Conservation (phyloP, 2,797 vertebrate species). For the Microhierax caerulescens region DNA sequence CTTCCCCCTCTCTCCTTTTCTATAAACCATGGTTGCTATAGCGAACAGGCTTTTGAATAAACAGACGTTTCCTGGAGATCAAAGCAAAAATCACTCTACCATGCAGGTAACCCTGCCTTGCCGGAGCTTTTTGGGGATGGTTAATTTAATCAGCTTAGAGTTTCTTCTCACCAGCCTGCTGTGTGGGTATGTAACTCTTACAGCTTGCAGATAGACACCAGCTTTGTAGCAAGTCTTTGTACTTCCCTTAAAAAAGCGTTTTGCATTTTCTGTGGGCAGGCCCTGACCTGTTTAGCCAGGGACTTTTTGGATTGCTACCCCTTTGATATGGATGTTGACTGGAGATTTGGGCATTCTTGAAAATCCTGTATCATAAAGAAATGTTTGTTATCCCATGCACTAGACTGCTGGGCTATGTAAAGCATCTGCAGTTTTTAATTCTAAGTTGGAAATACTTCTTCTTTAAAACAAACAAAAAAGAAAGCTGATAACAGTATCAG, state of each 20-base stretch:
- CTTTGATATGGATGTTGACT: constrained; percentile 41
- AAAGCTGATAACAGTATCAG: not conserved
- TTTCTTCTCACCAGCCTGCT: not conserved
- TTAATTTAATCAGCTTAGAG: not conserved
- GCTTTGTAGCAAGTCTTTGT: constrained; percentile 12
- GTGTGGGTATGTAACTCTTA: not conserved
- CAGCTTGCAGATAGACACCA: not conserved
- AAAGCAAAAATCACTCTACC: not conserved
- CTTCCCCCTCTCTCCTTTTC: not conserved
- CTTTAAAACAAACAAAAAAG: not conserved
- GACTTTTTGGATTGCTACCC: not conserved
- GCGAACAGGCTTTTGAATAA: not conserved
- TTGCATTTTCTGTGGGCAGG: constrained; percentile 48
- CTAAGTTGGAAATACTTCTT: not conserved
- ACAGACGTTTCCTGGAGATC: constrained; percentile 18
- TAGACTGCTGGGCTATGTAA: not conserved
- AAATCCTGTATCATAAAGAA: constrained; percentile 52
- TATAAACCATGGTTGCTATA: not conserved
- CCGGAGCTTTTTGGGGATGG: not conserved
- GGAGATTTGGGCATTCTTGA: constrained; percentile 54
- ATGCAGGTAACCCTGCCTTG: constrained; percentile 38
- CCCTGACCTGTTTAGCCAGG: constrained; percentile 27
- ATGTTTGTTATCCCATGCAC: not conserved
- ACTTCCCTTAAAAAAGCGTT: not conserved
- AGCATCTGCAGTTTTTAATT: not conserved